Evolutionary conservation across 2,113 vertebrate genomes (phyloP).

Genomic region (Cervus canadensis): DNA sequence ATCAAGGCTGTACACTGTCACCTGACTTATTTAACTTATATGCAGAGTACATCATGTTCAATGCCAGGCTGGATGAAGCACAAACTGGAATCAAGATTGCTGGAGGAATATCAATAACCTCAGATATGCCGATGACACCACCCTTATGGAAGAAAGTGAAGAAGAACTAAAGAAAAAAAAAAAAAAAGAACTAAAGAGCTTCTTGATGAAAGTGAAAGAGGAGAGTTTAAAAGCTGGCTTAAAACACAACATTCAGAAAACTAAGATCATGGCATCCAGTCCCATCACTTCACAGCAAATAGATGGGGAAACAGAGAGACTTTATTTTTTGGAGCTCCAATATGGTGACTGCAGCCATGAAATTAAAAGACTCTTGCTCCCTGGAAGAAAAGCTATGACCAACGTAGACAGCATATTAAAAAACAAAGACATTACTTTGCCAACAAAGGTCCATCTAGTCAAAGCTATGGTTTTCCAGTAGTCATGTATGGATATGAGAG

Average conservation of each 20-base stretch:
- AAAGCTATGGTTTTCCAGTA: not conserved
- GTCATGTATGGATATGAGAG: not conserved
- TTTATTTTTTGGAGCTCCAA: not conserved
- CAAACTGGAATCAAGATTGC: not conserved
- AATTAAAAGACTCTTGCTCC: not conserved
- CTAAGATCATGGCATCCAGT: rapidly evolving
- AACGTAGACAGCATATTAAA: not conserved
- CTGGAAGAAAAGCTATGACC: not conserved
- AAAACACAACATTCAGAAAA: not conserved
- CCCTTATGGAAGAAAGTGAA: not conserved
- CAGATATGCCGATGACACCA: not conserved
- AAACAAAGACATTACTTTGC: not conserved
- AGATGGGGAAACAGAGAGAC: not conserved
- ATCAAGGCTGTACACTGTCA: not conserved
- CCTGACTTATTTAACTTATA: not conserved
- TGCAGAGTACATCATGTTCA: not conserved
- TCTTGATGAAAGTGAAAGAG: not conserved
- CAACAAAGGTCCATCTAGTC: not conserved
- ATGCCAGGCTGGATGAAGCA: not conserved
- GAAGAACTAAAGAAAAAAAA: not conserved
- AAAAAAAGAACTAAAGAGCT: not conserved
- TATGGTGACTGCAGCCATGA: not conserved
- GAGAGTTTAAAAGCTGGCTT: not conserved
- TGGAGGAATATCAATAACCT: not conserved
- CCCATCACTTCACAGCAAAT: not conserved